Evolutionary conservation across 1,140 invertebrate genomes (phyloP).

Genomic region (Tetragnatha versicolor): DNA sequence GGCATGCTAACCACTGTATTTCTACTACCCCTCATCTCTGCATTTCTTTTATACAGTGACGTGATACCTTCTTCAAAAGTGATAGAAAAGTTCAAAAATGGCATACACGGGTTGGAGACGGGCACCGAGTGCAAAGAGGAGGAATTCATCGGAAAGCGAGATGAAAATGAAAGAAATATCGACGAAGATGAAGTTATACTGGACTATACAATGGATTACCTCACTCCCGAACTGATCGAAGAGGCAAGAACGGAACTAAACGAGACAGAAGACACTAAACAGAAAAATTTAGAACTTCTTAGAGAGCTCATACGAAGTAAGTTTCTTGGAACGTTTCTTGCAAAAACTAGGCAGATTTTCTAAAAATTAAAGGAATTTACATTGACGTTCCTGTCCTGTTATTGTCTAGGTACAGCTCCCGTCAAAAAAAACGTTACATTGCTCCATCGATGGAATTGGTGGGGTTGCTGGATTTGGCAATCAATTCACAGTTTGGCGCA

Average conservation of each 20-base stretch:
- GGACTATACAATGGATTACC: not conserved
- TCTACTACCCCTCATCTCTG: too few relatives aligned
- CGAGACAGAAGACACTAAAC: constrained; percentile 20
- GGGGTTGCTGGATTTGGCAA: too few relatives aligned
- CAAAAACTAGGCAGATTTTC: too few relatives aligned
- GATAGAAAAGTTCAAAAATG: constrained; percentile 19
- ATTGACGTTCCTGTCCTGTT: too few relatives aligned
- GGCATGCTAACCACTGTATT: too few relatives aligned
- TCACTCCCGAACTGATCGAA: constrained; percentile 20
- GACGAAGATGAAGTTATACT: not conserved
- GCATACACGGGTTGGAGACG: not conserved
- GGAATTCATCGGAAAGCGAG: not conserved
- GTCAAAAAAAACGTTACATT: too few relatives aligned
- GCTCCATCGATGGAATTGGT: too few relatives aligned
- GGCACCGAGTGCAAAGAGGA: not conserved
- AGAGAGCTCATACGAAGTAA: constrained; percentile 9
- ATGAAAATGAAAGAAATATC: not conserved
- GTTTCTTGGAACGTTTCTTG: not conserved
- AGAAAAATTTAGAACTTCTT: not conserved
- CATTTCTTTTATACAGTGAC: not conserved
- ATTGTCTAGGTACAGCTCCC: too few relatives aligned
- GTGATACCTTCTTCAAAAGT: constrained; percentile 32
- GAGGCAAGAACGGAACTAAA: constrained; percentile 12
- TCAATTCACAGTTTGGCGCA: too few relatives aligned
- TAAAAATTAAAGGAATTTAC: too few relatives aligned